Conservation (phyloP, 2,888 invertebrate genomes). For the Eretmocerus hayati region DNA sequence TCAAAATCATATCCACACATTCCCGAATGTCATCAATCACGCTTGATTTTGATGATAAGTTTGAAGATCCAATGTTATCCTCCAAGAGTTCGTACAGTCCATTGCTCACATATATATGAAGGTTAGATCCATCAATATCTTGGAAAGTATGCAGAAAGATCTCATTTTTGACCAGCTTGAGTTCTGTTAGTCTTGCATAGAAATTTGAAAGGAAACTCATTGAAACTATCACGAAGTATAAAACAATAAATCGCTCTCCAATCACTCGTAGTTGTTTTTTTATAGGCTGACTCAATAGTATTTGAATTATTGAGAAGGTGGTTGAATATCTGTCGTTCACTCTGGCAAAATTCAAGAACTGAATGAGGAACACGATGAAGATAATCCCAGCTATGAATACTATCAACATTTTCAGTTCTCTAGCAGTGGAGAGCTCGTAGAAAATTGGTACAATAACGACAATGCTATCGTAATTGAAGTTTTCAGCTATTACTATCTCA, state of each 20-base stretch:
- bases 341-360: background rate
- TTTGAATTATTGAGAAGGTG: background rate
- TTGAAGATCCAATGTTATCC: background rate
- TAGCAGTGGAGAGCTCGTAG: background rate
- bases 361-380: background rate
- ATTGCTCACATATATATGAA: background rate
- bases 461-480: background rate
- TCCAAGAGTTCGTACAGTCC: background rate
- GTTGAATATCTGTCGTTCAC: background rate
- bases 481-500: background rate
- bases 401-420: background rate
- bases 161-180: background rate
- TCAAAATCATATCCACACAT: background rate
- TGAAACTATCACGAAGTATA: background rate
- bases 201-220: slow-evolving; percentile 3
- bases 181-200: background rate
- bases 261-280: background rate
- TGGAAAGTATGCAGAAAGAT: background rate
- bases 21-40: background rate
- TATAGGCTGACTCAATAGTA: background rate
- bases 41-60: background rate
- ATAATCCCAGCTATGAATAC: background rate
- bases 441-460: background rate
- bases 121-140: background rate
- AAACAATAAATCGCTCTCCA: background rate